phyloP scores from a whole-genome alignment of 2,888 invertebrate species.

The Hemithea aestivaria region DNA sequence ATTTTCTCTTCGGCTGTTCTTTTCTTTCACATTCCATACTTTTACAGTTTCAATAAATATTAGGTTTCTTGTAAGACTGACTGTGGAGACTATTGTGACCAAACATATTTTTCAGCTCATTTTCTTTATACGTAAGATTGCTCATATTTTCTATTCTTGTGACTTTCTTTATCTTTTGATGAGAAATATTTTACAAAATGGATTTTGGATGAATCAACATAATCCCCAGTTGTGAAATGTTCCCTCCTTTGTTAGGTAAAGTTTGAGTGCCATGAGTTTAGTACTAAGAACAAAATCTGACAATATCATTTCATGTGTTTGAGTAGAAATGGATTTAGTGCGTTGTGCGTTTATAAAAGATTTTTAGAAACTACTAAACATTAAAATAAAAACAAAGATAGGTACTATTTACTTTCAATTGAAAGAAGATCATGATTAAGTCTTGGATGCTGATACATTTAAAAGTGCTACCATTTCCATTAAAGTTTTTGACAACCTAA shows the following conservation, averaged over 20 bases:
- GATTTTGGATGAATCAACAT: constrained; percentile 39
- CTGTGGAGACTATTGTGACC: constrained; percentile 63
- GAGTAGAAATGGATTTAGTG: background rate
- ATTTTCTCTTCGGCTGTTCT: constrained; percentile 33
- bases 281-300: constrained; percentile 67
- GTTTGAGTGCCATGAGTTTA: constrained; percentile 75
- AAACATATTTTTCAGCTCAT: constrained; percentile 56
- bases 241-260: constrained; percentile 76
- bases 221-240: constrained; percentile 70
- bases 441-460: too few relatives aligned
- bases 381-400: too few relatives aligned
- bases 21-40: constrained; percentile 65
- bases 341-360: too few relatives aligned
- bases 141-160: constrained; percentile 60
- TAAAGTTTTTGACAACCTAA: constrained; percentile 67
- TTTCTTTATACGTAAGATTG: constrained; percentile 62
- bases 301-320: constrained; percentile 51
- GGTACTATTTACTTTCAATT: too few relatives aligned
- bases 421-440: too few relatives aligned
- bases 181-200: constrained; percentile 37
- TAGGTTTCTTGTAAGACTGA: constrained; percentile 74
- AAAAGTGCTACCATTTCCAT: too few relatives aligned
- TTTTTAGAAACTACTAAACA: too few relatives aligned
- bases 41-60: constrained; percentile 59
- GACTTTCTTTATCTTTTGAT: constrained; percentile 36